Percentiles rank a stretch among this genome's conserved stretches.
phyloP scores from a whole-genome alignment of 2,113 vertebrate species.

The Circaetus cinerascens region DNA sequence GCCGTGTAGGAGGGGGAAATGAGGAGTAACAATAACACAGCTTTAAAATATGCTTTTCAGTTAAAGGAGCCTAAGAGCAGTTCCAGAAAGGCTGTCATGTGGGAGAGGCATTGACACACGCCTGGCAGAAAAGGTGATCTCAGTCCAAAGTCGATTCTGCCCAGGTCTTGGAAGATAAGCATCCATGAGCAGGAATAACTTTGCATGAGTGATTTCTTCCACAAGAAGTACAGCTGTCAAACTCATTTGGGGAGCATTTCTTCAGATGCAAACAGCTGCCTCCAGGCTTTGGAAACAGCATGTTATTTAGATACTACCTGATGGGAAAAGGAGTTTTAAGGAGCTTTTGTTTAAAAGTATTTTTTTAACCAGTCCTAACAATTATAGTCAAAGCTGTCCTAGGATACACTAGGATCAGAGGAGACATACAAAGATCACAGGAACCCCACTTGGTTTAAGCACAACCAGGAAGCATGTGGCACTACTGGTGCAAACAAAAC shows the following conservation, averaged over 20 bases:
- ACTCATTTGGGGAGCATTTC: neutral
- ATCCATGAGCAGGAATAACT: neutral
- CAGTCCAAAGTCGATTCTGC: neutral
- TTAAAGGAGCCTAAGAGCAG: neutral
- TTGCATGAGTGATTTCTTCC: neutral
- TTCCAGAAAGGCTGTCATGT: neutral
- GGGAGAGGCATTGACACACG: neutral
- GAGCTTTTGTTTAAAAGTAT: neutral
- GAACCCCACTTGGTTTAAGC: neutral
- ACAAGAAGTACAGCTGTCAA: neutral
- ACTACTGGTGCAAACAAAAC: neutral
- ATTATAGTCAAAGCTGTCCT: neutral
- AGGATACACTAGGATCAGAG: neutral
- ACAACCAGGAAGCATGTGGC: neutral
- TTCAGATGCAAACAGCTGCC: neutral
- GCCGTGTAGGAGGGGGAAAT: neutral
- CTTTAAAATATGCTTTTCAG: neutral
- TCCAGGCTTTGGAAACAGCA: neutral
- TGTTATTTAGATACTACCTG: neutral
- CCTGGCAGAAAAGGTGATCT: neutral
- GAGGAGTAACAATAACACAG: conserved; percentile 5
- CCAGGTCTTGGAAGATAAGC: neutral
- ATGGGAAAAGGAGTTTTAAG: neutral
- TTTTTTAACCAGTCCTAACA: neutral
- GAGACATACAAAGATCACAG: neutral